Percentiles rank a stretch among this genome's conserved stretches.
These are phyloP conservation scores for Threskiornis aethiopicus DNA, from an alignment of 2,797 vertebrate genomes.

Conservation along the genomic window DNA sequence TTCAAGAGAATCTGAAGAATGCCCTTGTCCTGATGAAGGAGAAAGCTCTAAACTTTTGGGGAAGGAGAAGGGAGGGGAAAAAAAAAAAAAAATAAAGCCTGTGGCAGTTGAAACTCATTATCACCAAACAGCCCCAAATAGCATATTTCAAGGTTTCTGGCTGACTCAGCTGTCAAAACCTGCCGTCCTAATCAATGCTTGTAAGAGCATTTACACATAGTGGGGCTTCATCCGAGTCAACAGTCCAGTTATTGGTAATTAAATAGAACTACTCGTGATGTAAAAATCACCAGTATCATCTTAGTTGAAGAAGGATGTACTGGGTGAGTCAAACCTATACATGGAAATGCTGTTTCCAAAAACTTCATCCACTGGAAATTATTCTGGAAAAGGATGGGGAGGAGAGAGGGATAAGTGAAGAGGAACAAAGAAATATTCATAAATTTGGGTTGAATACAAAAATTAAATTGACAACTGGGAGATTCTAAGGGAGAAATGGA, in stretches of 20 bases:
- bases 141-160: background rate
- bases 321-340: background rate
- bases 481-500: background rate
- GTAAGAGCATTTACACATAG: background rate
- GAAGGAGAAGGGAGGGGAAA: no score
- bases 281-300: background rate
- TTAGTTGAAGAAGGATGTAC: background rate
- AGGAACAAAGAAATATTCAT: background rate
- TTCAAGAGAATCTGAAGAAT: background rate
- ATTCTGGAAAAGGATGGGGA: background rate
- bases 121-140: background rate
- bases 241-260: background rate
- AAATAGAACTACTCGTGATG: background rate
- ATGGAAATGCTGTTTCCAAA: background rate
- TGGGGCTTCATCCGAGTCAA: background rate
- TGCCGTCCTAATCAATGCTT: background rate
- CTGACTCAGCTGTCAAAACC: slow-evolving; percentile 33
- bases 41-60: background rate
- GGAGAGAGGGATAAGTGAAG: background rate
- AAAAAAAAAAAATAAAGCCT: background rate
- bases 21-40: background rate
- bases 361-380: background rate
- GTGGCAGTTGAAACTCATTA: background rate
- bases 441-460: background rate
- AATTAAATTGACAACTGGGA: background rate